Evolutionary conservation across 2,888 invertebrate genomes (phyloP), one percentile per base, ranked within the genome.

Genomic region (Tigriopus californicus): DNA sequence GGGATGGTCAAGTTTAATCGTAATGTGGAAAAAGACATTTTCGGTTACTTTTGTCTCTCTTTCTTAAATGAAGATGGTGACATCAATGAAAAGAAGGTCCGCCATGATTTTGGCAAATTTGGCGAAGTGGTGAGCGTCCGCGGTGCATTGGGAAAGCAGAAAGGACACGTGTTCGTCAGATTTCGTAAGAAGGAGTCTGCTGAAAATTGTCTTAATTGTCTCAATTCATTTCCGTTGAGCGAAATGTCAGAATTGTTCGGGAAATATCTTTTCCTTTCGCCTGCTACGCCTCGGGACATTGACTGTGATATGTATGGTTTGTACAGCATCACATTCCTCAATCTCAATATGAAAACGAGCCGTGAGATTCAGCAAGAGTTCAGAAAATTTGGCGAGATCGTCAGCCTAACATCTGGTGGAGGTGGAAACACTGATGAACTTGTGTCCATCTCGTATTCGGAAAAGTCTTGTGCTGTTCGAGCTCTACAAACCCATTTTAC

Each of bases 221-320:
- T 59, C 25, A 59, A 59, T 22, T 49, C 49, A 41, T 59, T 59
- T 33, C 59, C 59, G 11, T 42, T 59, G 22, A 49, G 49, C 15
- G 59, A 59, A 41, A 59, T 59, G 59, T 53, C 52, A 15, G 59
- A 59, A 15, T 42, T 59, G 8, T 59, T 59, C 41, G 59, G 59
- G 2, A 51, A 41, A 24, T 59, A 59, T 25, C 52, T 59, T 1
- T 59, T 22, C 41, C 25, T 59, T 22, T 59, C 59, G 25, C 59
- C 59, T 4, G 59, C 59, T 10, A 59, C 59, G 8, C 59, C 59
- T 40, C 55, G 59, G 18, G 59, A 59, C 42, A 59, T 59, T 41
- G 59, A 59, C 52, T 59, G 59, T 52, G 59, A 59, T 49, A 59
- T 59, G 59, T 59, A 59, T 52, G 59, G 59, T 12, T 41, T 59